These are phyloP conservation scores for Lepidostoma basale DNA, from an alignment of 1,140 invertebrate species.

Conservation along the genomic window DNA sequence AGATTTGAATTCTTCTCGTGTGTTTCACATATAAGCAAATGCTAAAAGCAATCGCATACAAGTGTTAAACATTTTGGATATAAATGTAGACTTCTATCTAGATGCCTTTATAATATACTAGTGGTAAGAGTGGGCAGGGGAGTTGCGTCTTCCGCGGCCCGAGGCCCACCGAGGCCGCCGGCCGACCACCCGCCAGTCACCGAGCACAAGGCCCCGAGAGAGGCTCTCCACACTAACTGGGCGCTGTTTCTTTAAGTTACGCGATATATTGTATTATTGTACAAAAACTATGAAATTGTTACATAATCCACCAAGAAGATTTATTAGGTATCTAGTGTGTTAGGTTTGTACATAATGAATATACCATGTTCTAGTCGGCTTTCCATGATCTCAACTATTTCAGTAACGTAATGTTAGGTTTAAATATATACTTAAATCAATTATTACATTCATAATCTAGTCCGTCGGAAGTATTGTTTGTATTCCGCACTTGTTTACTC, in stretches of 20 bases:
- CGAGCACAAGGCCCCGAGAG: slow-evolving; percentile 36
- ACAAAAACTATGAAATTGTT: slow-evolving; percentile 46
- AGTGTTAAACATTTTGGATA: slow-evolving; percentile 47
- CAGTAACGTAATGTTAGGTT: slow-evolving; percentile 33
- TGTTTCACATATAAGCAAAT: slow-evolving; percentile 46
- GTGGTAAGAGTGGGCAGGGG: slow-evolving; percentile 9
- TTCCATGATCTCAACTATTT: slow-evolving; percentile 41
- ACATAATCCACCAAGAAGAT: slow-evolving; percentile 42
- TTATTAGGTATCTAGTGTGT: slow-evolving; percentile 45
- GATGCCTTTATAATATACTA: slow-evolving; percentile 47
- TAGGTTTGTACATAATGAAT: slow-evolving; percentile 48
- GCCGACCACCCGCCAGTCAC: slow-evolving; percentile 35
- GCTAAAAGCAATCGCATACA: slow-evolving; percentile 47
- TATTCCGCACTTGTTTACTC: slow-evolving; percentile 39
- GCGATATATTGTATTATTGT: slow-evolving; percentile 43
- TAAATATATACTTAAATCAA: slow-evolving; percentile 44
- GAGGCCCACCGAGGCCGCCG: background rate
- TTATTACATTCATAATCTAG: slow-evolving; percentile 46
- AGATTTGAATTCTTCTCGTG: slow-evolving; percentile 43
- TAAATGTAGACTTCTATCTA: slow-evolving; percentile 47
- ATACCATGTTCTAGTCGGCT: slow-evolving; percentile 46
- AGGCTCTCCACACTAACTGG: slow-evolving; percentile 41
- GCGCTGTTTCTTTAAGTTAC: slow-evolving; percentile 39
- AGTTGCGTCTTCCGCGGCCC: slow-evolving; percentile 30
- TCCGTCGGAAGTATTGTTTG: slow-evolving; percentile 38